Percentiles rank a stretch among this genome's conserved stretches.
These are phyloP conservation scores for Pheosia gnoma DNA, from an alignment of 2,888 invertebrate species.

Conservation along the genomic window DNA sequence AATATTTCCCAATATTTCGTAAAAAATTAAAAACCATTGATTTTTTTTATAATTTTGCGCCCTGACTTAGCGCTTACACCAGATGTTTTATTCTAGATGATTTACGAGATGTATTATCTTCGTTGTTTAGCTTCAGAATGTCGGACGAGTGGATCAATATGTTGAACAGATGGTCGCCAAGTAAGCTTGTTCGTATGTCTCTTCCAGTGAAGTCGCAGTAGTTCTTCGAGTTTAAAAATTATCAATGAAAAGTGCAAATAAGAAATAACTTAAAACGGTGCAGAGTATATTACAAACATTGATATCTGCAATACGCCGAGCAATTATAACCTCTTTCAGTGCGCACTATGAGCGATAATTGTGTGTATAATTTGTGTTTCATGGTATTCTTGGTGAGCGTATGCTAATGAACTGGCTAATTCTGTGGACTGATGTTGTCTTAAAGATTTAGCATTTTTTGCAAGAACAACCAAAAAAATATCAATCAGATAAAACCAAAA, in stretches of 20 bases:
- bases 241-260: constrained; percentile 28
- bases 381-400: background rate
- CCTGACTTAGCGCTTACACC: too few relatives aligned
- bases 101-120: too few relatives aligned
- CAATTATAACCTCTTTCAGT: constrained; percentile 18
- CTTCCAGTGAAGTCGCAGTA: constrained; percentile 10
- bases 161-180: background rate
- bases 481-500: too few relatives aligned
- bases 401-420: constrained; percentile 16
- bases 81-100: too few relatives aligned
- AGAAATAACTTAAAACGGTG: constrained; percentile 17
- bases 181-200: background rate
- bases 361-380: background rate
- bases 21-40: too few relatives aligned
- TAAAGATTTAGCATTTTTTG: background rate
- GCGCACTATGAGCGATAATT: background rate
- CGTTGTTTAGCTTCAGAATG: too few relatives aligned
- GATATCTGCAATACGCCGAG: constrained; percentile 10
- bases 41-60: too few relatives aligned
- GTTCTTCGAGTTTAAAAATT: constrained; percentile 9
- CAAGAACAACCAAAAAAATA: too few relatives aligned
- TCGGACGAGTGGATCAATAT: too few relatives aligned
- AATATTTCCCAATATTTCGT: too few relatives aligned
- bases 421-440: constrained; percentile 7
- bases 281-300: constrained; percentile 4